Evolutionary conservation across 2,797 vertebrate genomes (phyloP), one percentile per base, ranked within the genome.

Genomic region (Cebuella pygmaea): DNA sequence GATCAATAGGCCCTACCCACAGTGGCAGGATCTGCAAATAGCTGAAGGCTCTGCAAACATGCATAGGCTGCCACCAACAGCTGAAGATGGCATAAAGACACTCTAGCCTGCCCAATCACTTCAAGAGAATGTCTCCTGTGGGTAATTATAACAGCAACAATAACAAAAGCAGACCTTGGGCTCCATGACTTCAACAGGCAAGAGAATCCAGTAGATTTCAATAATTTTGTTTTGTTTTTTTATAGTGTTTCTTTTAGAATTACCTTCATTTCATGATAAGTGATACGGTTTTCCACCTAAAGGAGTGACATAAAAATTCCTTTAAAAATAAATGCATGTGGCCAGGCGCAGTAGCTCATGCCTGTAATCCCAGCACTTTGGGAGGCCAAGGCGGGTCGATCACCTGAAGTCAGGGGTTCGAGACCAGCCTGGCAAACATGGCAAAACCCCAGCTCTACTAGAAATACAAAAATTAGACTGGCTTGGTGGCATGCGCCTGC

Each of bases 221-320:
- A 4, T 48, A 85, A 74, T 46, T 86, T 88, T 12, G 39, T 24
- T 78, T 93, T 9, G 44, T 14, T 82, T 50, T 50, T 74, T 86
- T 61, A 75, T 3, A 44, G 80, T 27, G 55, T 93, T 91, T 94
- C 15, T 74, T 79, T 90, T 61, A 90, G 33, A 96, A 85, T 70
- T 78, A 59, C 7, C n/a, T 93, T 92, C 2, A 22, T 84, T 93
- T 88, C 67, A 88, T 20, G 48, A 4, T n/a, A 78, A 93, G 39
- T 41, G 24, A 88, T 36, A 84, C 36, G 26, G 72, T 83, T 92
- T 95, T 80, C 81, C 67, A 92, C 67, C 72, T 74, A 64, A 19
- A 83, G 39, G 19, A 86, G 15, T 22, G 22, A 87, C 52, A 67
- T 33, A 72, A 46, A 93, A 75, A 75, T 70, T 90, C 52, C 46